Evolutionary conservation across 2,888 invertebrate species (phyloP), one percentile per base, ranked within the genome.

Genomic region (Nomada lathburiana): DNA sequence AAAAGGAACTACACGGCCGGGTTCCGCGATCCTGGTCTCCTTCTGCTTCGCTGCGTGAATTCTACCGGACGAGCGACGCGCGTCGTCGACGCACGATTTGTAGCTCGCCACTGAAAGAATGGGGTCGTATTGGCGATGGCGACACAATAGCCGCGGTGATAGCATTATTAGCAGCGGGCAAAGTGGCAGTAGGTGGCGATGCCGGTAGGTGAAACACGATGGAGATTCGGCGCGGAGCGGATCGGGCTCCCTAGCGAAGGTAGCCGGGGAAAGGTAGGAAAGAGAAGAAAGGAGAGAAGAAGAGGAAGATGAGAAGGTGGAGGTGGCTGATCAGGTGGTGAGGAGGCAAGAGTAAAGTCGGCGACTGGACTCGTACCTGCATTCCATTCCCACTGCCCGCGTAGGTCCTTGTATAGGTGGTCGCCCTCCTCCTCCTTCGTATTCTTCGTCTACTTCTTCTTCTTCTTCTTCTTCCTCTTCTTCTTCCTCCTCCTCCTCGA

Each of bases 341-440:
- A 86, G 87, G 87, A 86, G 86, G 87, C 88, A 87, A 88, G 91
- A 87, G 89, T 82, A 80, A 86, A 85, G 82, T 83, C 88, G 88
- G 90, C 89, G 90, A 91, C 90, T 90, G 92, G 92, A 92, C 92
- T 92, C 90, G 92, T 93, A 93, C 92, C 93, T 92, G 93, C 93
- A 94, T 94, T 94, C 93, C 93, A 93, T 93, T 93, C 93, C 94
- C 93, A 93, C 93, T 93, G 93, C 91, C 90, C 91, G 91, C 91
- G 91, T 91, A 93, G 93, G 92, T 92, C 92, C 93, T 92, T 92
- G 92, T 93, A 93, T 93, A 93, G 93, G 89, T 90, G 89, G 88
- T 88, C 88, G 88, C 90, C 89, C 88, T 89, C 86, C 86, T 87
- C 85, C 85, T 86, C 86, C 81, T 86, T 83, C 82, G 80, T 80